Conservation (phyloP, 2,113 vertebrate species). For the Myrmophylax atrothorax region DNA sequence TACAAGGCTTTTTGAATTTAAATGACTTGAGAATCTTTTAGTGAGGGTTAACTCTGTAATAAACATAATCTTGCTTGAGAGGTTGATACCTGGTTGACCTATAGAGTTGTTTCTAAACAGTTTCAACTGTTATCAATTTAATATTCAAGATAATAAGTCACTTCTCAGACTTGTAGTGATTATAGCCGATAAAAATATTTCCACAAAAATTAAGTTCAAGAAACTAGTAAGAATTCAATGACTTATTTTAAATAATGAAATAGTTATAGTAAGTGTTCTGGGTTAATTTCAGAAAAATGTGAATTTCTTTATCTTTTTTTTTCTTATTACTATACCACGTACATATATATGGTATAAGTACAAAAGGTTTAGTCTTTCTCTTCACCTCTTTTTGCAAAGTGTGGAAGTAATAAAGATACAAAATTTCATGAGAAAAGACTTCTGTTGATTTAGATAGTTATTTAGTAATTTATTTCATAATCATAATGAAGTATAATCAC, state of each 20-base stretch:
- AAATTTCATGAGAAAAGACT: neutral
- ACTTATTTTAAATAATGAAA: neutral
- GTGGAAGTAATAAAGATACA: neutral
- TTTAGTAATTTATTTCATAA: neutral
- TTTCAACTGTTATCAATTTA: neutral
- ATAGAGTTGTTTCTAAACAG: neutral
- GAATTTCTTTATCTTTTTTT: neutral
- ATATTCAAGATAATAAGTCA: neutral
- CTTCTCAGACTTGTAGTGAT: neutral
- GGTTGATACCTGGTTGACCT: neutral
- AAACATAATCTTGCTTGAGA: neutral
- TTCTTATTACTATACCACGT: neutral
- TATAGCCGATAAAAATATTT: neutral
- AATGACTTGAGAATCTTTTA: neutral
- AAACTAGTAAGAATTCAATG: neutral
- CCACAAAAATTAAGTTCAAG: neutral
- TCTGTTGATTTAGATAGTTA: neutral
- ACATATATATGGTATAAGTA: neutral
- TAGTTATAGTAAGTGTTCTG: neutral
- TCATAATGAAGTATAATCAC: neutral
- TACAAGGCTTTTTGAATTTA: neutral
- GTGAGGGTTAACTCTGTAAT: neutral
- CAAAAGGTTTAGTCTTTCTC: neutral
- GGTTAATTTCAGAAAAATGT: neutral
- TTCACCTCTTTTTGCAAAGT: neutral